Percentiles rank a stretch among this genome's conserved stretches.
Conservation (phyloP, 1,140 invertebrate genomes). For the Zelostemma sp. region DNA sequence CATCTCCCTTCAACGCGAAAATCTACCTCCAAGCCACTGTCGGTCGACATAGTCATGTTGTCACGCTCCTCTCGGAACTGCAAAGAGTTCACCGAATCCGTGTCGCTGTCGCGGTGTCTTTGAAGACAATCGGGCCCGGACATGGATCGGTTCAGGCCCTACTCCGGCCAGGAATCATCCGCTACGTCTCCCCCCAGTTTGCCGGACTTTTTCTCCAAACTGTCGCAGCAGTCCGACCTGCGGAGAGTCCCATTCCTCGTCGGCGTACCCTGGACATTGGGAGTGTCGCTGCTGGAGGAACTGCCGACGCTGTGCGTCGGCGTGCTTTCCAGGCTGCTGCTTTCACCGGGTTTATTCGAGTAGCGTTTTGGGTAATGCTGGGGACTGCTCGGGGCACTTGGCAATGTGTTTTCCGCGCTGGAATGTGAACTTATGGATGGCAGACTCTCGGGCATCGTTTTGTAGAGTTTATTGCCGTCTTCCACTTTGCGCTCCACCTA, state of each 20-base stretch:
- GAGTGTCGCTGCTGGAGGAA: constrained; percentile 65
- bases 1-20: background rate
- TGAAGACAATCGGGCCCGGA: constrained; percentile 79
- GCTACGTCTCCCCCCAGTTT: constrained; percentile 57
- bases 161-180: constrained; percentile 70
- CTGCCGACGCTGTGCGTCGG: constrained; percentile 66
- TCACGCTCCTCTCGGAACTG: constrained; percentile 69
- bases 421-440: constrained; percentile 72
- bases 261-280: constrained; percentile 59
- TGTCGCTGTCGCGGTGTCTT: constrained; percentile 65
- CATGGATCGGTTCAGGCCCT: constrained; percentile 75
- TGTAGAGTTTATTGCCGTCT: constrained; percentile 77
- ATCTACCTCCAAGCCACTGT: constrained; percentile 66
- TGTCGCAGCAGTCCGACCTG: constrained; percentile 64
- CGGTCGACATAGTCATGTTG: constrained; percentile 69
- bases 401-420: constrained; percentile 51
- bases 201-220: constrained; percentile 67
- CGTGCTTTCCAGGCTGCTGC: constrained; percentile 62
- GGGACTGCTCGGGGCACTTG: constrained; percentile 53
- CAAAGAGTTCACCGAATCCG: constrained; percentile 64
- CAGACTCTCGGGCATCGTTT: constrained; percentile 79
- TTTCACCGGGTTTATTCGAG: too few relatives aligned
- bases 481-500: constrained; percentile 76
- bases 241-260: constrained; percentile 64
- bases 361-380: constrained; percentile 55